phyloP scores from a whole-genome alignment of 2,797 vertebrate species.

The Loriculus beryllinus region DNA sequence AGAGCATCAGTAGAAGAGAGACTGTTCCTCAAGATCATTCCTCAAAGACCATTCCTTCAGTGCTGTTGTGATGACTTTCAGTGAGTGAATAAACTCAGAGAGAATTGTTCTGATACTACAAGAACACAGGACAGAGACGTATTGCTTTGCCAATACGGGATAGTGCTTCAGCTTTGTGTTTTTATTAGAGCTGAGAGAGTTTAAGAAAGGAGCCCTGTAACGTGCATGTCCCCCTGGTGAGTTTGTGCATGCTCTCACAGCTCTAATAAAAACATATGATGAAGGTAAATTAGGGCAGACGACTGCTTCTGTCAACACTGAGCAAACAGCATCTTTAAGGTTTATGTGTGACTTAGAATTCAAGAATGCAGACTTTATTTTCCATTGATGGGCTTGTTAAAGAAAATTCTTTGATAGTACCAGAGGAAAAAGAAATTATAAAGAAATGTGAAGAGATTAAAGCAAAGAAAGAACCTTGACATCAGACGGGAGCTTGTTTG shows the following conservation, averaged over 20 bases:
- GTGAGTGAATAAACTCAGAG: not conserved
- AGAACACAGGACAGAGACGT: not conserved
- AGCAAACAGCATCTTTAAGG: conserved; percentile 65
- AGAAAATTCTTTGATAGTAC: conserved; percentile 55
- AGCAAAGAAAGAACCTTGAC: conserved; percentile 53
- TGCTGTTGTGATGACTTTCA: not conserved
- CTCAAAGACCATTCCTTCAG: not conserved
- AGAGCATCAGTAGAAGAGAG: not conserved
- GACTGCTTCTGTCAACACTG: conserved; percentile 59
- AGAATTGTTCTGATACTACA: not conserved
- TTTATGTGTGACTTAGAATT: conserved; percentile 54
- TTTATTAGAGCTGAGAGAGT: conserved; percentile 14
- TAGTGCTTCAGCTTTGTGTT: conserved; percentile 2
- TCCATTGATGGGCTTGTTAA: conserved; percentile 57
- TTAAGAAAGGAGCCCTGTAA: conserved; percentile 45
- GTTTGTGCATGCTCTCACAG: conserved; percentile 66
- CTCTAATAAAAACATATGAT: conserved; percentile 68
- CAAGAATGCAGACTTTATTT: conserved; percentile 68
- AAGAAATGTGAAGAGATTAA: conserved; percentile 61
- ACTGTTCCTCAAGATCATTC: not conserved
- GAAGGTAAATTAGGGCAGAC: conserved; percentile 71
- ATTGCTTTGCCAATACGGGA: not conserved
- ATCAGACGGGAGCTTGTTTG: conserved; percentile 61
- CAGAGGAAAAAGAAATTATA: conserved; percentile 51
- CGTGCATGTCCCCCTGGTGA: conserved; percentile 38